Evolutionary conservation across 1,140 invertebrate species (phyloP).

Genomic region (Eufriesea mexicana): DNA sequence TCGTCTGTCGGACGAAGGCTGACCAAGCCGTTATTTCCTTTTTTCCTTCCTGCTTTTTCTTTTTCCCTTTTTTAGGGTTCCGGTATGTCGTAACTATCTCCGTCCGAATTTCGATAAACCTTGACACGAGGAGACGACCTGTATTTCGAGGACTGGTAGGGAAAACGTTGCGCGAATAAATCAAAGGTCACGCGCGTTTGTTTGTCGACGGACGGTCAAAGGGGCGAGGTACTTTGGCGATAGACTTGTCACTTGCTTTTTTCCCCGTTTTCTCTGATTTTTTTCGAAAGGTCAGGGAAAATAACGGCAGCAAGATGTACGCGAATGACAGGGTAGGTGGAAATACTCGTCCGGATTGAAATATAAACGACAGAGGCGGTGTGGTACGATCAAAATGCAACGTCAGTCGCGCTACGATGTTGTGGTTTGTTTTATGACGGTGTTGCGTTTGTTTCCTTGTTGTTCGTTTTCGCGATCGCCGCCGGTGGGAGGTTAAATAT

Average conservation of each 20-base stretch:
- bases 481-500: constrained; percentile 33
- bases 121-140: too few species aligned
- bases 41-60: too few species aligned
- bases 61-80: too few species aligned
- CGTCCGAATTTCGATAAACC: too few species aligned
- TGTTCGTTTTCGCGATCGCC: constrained; percentile 20
- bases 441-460: constrained; percentile 25
- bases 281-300: neutral
- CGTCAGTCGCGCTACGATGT: constrained; percentile 28
- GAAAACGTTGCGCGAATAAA: neutral
- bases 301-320: neutral
- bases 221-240: neutral
- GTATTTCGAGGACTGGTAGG: neutral
- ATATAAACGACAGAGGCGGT: constrained; percentile 15
- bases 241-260: neutral
- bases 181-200: neutral
- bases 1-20: neutral
- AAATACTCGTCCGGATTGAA: constrained; percentile 26
- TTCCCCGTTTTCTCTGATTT: neutral
- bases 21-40: too few species aligned
- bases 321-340: neutral
- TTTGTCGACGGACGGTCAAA: constrained; percentile 4
- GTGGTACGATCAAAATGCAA: constrained; percentile 27
- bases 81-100: too few species aligned
- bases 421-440: constrained; percentile 36